A percentile compares a stretch with the other conserved stretches of the same genome.
phyloP scores from a whole-genome alignment of 2,113 vertebrate species.

The Glareola pratincola region DNA sequence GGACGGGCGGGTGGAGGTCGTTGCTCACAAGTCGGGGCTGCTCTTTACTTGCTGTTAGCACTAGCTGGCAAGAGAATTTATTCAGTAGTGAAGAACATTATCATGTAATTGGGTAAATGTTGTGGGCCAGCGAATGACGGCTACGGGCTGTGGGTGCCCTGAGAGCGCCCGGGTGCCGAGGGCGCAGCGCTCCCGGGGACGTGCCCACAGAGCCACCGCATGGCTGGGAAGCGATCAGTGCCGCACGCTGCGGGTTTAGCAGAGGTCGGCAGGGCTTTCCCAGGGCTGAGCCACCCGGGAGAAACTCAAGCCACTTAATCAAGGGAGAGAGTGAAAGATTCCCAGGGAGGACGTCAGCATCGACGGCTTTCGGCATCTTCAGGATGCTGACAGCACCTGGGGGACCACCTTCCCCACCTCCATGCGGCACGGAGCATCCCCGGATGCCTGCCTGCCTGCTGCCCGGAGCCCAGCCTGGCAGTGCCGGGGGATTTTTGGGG shows the following conservation, averaged over 20 bases:
- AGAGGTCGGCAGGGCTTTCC: not conserved
- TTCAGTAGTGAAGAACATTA: not conserved
- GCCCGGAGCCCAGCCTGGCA: too few relatives aligned
- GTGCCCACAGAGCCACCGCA: not conserved
- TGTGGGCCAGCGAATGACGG: fast-evolving
- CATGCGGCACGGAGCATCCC: fast-evolving
- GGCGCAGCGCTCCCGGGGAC: not conserved
- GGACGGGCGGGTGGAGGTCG: not conserved
- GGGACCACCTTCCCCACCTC: not conserved
- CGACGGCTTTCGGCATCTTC: not conserved
- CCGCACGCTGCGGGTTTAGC: not conserved
- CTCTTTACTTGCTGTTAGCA: not conserved
- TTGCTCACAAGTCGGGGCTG: not conserved
- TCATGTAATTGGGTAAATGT: not conserved
- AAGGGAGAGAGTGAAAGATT: not conserved
- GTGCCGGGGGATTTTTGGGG: not conserved
- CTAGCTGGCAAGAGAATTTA: not conserved
- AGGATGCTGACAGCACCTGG: not conserved
- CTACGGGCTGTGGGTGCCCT: not conserved
- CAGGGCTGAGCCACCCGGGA: not conserved
- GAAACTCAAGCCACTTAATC: slow-evolving; percentile 13
- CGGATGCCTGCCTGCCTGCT: too few relatives aligned
- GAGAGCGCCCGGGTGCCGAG: not conserved
- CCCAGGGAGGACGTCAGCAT: not conserved
- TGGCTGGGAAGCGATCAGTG: not conserved